A percentile compares a stretch with the other conserved stretches of the same genome.
Conservation (phyloP, 2,113 vertebrate genomes). For the Hippocampus mohnikei region DNA sequence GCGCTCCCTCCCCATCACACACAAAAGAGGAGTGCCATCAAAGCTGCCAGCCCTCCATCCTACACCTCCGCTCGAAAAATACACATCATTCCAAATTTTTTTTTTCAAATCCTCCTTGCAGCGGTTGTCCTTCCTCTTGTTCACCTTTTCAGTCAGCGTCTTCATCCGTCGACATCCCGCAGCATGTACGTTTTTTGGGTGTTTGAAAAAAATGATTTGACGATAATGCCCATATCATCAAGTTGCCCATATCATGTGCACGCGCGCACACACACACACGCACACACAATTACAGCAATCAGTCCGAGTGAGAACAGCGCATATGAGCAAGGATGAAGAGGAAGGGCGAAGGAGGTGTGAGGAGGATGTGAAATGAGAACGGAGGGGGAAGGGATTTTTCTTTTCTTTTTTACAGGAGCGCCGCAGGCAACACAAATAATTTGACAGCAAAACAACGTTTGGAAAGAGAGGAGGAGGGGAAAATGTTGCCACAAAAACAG, state of each 20-base stretch:
- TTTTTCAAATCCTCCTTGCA: background rate
- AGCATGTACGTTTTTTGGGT: background rate
- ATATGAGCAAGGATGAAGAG: background rate
- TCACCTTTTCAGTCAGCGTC: background rate
- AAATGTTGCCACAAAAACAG: background rate
- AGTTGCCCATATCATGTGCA: background rate
- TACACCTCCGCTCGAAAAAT: slow-evolving; percentile 28
- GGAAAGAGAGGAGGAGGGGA: background rate
- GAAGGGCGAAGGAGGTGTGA: background rate
- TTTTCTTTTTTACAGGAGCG: background rate
- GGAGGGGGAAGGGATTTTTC: background rate
- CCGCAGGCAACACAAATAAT: background rate
- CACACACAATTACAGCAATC: background rate
- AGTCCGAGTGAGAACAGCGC: background rate
- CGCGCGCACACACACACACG: background rate
- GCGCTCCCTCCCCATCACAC: slow-evolving; percentile 44
- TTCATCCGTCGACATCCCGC: background rate
- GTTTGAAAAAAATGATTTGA: too few relatives aligned
- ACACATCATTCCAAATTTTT: too few relatives aligned
- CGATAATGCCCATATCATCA: background rate
- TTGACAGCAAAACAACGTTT: background rate
- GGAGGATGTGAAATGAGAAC: background rate
- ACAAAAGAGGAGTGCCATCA: background rate
- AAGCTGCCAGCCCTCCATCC: background rate
- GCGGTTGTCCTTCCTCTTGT: too few relatives aligned